Conservation (phyloP, 2,113 vertebrate genomes). For the Bufo bufo region DNA sequence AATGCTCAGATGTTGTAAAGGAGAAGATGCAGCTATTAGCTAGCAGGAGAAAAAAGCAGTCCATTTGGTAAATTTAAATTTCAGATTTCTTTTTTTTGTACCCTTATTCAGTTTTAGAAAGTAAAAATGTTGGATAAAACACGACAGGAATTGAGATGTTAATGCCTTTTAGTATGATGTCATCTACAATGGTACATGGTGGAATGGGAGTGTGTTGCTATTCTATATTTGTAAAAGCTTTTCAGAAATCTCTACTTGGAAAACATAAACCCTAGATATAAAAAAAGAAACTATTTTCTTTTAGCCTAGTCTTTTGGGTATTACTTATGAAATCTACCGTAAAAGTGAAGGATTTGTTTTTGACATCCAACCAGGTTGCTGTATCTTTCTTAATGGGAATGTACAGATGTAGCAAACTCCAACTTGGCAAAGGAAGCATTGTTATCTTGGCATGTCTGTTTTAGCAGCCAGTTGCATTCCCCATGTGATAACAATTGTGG, state of each 20-base stretch:
- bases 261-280: not conserved
- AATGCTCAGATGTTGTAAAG: constrained; percentile 66
- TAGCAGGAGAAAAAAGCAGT: constrained; percentile 55
- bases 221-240: not conserved
- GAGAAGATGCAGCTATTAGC: constrained; percentile 62
- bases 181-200: not conserved
- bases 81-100: not conserved
- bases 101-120: not conserved
- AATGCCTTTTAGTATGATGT: constrained; percentile 6
- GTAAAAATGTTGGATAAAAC: not conserved
- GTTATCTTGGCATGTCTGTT: no score
- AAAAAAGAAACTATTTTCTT: not conserved
- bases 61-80: constrained; percentile 34
- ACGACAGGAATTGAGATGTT: not conserved
- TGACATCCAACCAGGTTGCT: not conserved
- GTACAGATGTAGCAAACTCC: no score
- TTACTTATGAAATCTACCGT: not conserved
- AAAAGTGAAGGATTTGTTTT: not conserved
- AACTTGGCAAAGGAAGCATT: no score
- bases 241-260: not conserved
- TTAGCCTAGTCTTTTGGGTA: not conserved
- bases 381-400: not conserved
- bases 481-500: no score
- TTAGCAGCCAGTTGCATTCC: no score
- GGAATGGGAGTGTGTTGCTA: not conserved